These are phyloP conservation scores for Percopsis omiscomaycus DNA, from an alignment of 2,797 vertebrate species.

Conservation along the genomic window DNA sequence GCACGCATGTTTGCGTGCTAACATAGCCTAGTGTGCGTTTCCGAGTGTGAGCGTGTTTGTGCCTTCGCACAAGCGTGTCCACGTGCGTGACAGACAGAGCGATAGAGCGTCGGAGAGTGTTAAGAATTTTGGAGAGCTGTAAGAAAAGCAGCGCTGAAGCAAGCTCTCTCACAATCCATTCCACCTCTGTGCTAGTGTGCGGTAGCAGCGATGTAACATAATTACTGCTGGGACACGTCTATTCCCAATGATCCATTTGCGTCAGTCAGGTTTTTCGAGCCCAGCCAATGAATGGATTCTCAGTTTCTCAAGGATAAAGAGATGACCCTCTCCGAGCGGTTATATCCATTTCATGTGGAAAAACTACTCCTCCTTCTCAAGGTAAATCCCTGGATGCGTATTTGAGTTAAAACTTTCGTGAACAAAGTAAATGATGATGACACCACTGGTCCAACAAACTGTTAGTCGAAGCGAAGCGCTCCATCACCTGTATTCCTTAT, in stretches of 20 bases:
- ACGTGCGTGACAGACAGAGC: slow-evolving; percentile 19
- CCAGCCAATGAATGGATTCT: slow-evolving; percentile 83
- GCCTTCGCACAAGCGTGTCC: slow-evolving; percentile 17
- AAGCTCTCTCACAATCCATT: slow-evolving; percentile 71
- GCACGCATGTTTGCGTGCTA: slow-evolving; percentile 44
- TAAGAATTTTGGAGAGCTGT: slow-evolving; percentile 67
- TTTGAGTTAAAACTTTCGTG: slow-evolving; percentile 62
- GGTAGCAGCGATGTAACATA: slow-evolving; percentile 82
- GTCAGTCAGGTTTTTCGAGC: slow-evolving; percentile 81
- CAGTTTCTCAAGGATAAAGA: slow-evolving; percentile 86
- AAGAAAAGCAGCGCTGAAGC: slow-evolving; percentile 73
- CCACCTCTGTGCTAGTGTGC: slow-evolving; percentile 77
- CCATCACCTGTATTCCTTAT: slow-evolving; percentile 51
- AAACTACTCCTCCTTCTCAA: slow-evolving; percentile 70
- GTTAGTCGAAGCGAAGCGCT: slow-evolving; percentile 38
- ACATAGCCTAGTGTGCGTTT: slow-evolving; percentile 23
- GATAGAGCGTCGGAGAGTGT: slow-evolving; percentile 38
- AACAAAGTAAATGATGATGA: slow-evolving; percentile 59
- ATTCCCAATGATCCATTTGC: slow-evolving; percentile 87
- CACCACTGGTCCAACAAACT: slow-evolving; percentile 44
- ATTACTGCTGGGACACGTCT: slow-evolving; percentile 84
- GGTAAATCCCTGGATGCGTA: slow-evolving; percentile 70
- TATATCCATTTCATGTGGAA: slow-evolving; percentile 80
- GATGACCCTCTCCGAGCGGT: slow-evolving; percentile 80
- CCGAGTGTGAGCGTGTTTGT: slow-evolving; percentile 7